Base-by-base conservation (phyloP, 2,797 vertebrate species). In the Tragopan temminckii region DNA sequence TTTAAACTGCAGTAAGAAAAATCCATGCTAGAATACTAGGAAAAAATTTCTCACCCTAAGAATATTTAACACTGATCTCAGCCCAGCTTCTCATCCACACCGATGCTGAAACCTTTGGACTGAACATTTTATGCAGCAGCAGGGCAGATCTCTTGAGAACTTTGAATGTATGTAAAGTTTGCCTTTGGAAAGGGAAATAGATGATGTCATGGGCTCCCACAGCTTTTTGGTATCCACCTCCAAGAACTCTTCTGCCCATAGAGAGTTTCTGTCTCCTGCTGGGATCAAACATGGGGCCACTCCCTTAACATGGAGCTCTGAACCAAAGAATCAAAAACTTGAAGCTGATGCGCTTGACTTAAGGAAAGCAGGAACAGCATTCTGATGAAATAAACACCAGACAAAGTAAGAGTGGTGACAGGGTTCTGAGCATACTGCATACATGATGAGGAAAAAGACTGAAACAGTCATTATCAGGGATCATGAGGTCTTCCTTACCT, bases 281-380 rank as follows among this genome's bases (percentile, higher is more conserved):
- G 5, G 36, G 35, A 15, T 9, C 5, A 19, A 29, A 23, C 38
- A 53, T 29, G 50, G 27, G 50, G 50, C 27, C 50, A 53, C 29
- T 53, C 16, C 52, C 29, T 53, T 31, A 53, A 31, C 16, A 16
- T 18, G 27, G 50, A 53, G 27, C 17, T n/a, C 61, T 23, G 17
- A 71, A 23, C 15, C 33, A 18, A 17, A 40, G 42, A 25, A 16
- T 3, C 31, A 42, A 18, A 24, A 11, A 5, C 38, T 21, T 74
- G 67, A 45, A 38, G 29, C 0, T 2, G 25, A 35, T 9, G 2
- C 1, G 9, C 50, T 43, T 19, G 59, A 13, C 7, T 13, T 27
- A 59, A 36, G 52, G 46, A 27, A 12, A 78, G 33, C 57, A 48
- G 7, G 13, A 70, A n/a, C 42, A 74, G 8, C 1, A 14, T 23